Percentiles rank a stretch among this genome's conserved stretches.
Evolutionary conservation across 2,888 invertebrate species (phyloP).

Genomic region (Pachliopta kotzebuea): DNA sequence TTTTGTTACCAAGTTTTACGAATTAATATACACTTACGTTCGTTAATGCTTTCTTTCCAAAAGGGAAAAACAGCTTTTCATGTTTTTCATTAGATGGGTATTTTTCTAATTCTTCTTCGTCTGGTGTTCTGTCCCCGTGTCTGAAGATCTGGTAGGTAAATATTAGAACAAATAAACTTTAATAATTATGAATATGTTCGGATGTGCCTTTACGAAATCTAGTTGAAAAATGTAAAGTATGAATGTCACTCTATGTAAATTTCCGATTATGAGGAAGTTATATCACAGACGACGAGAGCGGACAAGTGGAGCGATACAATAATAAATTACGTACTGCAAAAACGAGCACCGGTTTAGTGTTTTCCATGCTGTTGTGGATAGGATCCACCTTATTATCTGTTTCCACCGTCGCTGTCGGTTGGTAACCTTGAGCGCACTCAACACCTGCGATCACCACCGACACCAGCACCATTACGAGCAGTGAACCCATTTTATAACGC

Average conservation of each 20-base stretch:
- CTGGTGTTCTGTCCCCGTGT: conserved; percentile 87
- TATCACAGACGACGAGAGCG: conserved; percentile 9
- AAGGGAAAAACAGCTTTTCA: conserved; percentile 75
- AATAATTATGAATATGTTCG: not conserved
- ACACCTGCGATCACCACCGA: conserved; percentile 40
- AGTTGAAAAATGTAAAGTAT: not conserved
- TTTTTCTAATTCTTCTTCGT: conserved; percentile 68
- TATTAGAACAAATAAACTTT: not conserved
- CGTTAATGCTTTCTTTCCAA: conserved; percentile 83
- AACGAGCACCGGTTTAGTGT: conserved; percentile 56
- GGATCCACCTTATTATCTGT: conserved; percentile 38
- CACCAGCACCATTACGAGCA: conserved; percentile 43
- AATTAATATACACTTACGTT: conserved; percentile 65
- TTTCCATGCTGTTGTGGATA: conserved; percentile 42
- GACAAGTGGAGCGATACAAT: conserved; percentile 3
- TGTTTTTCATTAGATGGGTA: conserved; percentile 75
- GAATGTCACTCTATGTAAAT: conserved; percentile 19
- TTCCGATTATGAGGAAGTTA: conserved; percentile 40
- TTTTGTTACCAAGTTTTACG: too few relatives aligned
- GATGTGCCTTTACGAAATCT: not conserved
- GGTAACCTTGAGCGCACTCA: conserved; percentile 37
- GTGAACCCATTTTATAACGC: conserved; percentile 43
- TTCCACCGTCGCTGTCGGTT: conserved; percentile 40
- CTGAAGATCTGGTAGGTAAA: conserved; percentile 77
- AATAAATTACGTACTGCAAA: conserved; percentile 60